phyloP scores from a whole-genome alignment of 2,113 vertebrate species.

The Pyxicephalus adspersus region DNA sequence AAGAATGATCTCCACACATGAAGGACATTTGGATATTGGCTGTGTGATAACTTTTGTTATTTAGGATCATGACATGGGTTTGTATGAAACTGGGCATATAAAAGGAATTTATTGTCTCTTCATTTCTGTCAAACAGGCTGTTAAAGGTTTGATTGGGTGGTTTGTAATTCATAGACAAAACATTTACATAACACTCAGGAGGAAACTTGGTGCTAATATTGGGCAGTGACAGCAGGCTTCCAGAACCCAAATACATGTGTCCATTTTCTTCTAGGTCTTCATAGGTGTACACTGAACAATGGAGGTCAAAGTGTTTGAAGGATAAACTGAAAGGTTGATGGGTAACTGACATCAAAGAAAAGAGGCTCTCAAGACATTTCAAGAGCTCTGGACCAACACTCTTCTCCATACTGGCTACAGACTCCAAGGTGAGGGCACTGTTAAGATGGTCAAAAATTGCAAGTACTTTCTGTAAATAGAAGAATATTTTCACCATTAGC shows the following conservation, averaged over 20 bases:
- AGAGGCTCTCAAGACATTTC: background rate
- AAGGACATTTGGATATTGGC: slow-evolving; percentile 16
- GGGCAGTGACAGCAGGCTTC: background rate
- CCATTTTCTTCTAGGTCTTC: background rate
- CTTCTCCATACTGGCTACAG: background rate
- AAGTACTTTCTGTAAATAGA: slow-evolving; percentile 4
- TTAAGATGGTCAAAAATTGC: slow-evolving; percentile 17
- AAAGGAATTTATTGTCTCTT: background rate
- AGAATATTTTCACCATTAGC: background rate
- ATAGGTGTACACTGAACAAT: background rate
- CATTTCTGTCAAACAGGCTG: background rate
- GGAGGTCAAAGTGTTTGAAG: background rate
- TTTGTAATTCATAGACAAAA: background rate
- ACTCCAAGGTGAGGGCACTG: background rate
- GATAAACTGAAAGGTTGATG: background rate
- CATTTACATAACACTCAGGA: background rate
- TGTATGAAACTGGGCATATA: slow-evolving; percentile 5
- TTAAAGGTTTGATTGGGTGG: background rate
- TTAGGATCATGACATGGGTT: slow-evolving; percentile 7
- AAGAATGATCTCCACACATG: background rate
- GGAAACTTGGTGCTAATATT: background rate
- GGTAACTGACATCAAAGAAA: background rate
- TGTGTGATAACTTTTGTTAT: background rate
- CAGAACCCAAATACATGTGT: background rate
- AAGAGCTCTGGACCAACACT: background rate